Base-by-base conservation (phyloP, 2,113 vertebrate genomes). In the Onychostruthus taczanowskii region DNA sequence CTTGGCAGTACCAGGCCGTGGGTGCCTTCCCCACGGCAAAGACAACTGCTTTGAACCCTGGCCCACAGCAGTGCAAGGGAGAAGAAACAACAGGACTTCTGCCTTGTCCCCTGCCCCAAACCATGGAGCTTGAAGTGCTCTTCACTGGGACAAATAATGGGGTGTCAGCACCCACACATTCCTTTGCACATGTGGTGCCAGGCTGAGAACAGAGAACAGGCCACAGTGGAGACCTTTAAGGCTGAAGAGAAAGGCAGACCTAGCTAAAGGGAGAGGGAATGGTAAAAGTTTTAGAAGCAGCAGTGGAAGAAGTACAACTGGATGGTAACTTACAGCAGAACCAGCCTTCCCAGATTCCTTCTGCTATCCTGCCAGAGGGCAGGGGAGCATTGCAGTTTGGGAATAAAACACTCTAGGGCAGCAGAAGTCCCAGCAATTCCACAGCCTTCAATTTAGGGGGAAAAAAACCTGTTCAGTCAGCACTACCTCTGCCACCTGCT, bases 181-280 rank as follows among this genome's bases (percentile, higher is more conserved):
- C 26, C 46, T 63, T 16, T n/a, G 61, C 35, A 53, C 13, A 1
- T 10, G 2, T 20, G 14, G 27, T 28, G 47, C 61, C 35, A 88
- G 44, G 47, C 72, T 59, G 50, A 62, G 58, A 79, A 47, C 55
- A 70, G 64, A 63, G 58, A n/a, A 26, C 6, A 63, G 44, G 84
- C 89, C 81, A 20, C n/a, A 33, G n/a, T 6, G 37, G 68, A 59
- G n/a, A 46, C 24, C 31, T 41, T 58, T 64, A 93, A 87, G 91
- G 91, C 85, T 70, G 43, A 81, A 77, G 19, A 84, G 68, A 86
- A 95, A 84, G 76, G 13, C 86, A 84, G 46, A 58, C 63, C 50
- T 9, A 74, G 64, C 55, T 70, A 24, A 88, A 66, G 23, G 55
- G 21, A 74, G 30, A 68, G 30, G 78, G 61, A 58, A 55, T 2